A percentile compares a stretch with the other conserved stretches of the same genome.
These are phyloP conservation scores for Anarrhichthys ocellatus DNA, from an alignment of 2,113 vertebrate species.

Conservation along the genomic window DNA sequence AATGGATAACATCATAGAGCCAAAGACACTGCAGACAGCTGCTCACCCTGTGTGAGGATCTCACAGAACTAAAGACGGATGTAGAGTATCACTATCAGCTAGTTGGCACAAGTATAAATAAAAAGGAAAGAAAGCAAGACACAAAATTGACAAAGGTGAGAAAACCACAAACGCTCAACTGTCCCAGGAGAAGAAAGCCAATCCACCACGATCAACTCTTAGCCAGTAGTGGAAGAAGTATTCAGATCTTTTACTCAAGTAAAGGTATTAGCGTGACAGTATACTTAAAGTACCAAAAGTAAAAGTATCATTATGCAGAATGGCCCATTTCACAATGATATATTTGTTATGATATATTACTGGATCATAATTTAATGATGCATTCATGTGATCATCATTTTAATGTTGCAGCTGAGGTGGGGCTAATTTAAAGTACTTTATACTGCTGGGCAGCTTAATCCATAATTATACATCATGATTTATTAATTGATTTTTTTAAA, in stretches of 20 bases:
- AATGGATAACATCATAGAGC: neutral
- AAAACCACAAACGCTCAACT: neutral
- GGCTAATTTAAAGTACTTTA: too few species aligned
- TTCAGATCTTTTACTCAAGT: too few species aligned
- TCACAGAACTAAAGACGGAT: neutral
- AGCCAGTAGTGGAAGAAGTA: neutral
- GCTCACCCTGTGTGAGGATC: constrained; percentile 11
- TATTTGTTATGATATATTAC: too few species aligned
- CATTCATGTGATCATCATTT: too few species aligned
- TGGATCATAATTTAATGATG: too few species aligned
- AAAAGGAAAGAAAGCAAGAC: constrained; percentile 17
- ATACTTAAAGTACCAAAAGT: neutral
- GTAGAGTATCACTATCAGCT: neutral
- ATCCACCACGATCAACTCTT: neutral
- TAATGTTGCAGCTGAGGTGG: too few species aligned
- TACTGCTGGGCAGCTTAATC: neutral
- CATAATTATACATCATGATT: neutral
- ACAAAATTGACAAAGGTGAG: neutral
- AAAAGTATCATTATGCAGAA: neutral
- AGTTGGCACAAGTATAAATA: neutral
- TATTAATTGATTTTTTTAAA: neutral
- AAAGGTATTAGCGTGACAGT: neutral
- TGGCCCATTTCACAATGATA: too few species aligned
- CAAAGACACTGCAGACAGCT: neutral
- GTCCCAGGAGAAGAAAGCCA: neutral